Conservation (phyloP, 2,888 invertebrate species). For the Lacanobia oleracea region DNA sequence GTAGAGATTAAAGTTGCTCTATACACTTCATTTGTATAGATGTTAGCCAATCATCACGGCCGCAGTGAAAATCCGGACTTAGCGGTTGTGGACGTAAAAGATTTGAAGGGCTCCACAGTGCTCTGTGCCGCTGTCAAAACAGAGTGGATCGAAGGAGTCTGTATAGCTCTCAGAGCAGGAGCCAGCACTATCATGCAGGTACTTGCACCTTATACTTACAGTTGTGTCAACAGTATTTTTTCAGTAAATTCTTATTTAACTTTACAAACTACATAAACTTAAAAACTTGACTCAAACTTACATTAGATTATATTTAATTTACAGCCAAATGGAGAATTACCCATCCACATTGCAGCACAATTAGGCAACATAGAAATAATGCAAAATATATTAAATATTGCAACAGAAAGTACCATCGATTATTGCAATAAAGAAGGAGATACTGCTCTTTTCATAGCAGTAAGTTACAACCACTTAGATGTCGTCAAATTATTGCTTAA, state of each 20-base stretch:
- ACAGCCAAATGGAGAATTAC: conserved; percentile 66
- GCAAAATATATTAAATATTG: conserved; percentile 80
- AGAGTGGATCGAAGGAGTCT: conserved; percentile 84
- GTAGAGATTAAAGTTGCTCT: no score
- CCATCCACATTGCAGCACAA: conserved; percentile 85
- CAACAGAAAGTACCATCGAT: conserved; percentile 69
- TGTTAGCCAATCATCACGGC: conserved; percentile 44
- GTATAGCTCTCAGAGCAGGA: conserved; percentile 83
- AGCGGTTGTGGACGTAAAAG: conserved; percentile 51
- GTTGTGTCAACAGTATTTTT: no score
- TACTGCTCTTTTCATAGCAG: conserved; percentile 83
- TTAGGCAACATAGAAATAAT: conserved; percentile 83
- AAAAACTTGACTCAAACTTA: no score
- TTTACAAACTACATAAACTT: no score
- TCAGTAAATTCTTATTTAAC: no score
- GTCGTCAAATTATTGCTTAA: conserved; percentile 80
- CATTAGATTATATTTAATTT: background rate
- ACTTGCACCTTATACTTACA: background rate
- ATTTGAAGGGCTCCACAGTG: conserved; percentile 71
- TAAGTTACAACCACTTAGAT: conserved; percentile 76
- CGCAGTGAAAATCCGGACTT: conserved; percentile 31
- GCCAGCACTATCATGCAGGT: conserved; percentile 79
- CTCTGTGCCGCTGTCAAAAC: conserved; percentile 82
- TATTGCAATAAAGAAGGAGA: conserved; percentile 78
- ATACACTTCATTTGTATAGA: conserved; percentile 5